phyloP scores from a whole-genome alignment of 2,113 vertebrate genomes.

The Sinocyclocheilus anshuiensis region DNA sequence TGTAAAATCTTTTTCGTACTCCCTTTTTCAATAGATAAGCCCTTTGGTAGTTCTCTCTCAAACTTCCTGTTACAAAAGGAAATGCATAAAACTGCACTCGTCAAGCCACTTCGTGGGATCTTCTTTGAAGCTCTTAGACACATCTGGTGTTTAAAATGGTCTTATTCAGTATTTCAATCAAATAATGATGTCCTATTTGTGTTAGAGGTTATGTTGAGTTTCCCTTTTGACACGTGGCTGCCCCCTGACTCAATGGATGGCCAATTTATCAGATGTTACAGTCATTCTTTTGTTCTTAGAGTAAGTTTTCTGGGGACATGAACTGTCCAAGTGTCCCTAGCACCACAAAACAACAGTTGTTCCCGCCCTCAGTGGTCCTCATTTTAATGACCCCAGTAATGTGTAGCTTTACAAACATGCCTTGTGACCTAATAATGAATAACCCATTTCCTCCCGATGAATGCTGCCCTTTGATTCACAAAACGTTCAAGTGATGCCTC shows the following conservation, averaged over 20 bases:
- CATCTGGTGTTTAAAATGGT: constrained; percentile 11
- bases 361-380: constrained; percentile 6
- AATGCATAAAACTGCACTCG: neutral
- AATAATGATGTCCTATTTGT: neutral
- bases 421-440: constrained; percentile 40
- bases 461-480: constrained; percentile 5
- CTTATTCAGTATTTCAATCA: neutral
- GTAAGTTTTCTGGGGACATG: constrained; percentile 27
- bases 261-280: constrained; percentile 10
- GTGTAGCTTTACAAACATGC: constrained; percentile 50
- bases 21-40: neutral
- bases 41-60: neutral
- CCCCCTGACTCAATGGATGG: constrained; percentile 4
- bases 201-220: constrained; percentile 23
- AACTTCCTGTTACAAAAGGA: neutral
- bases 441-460: constrained; percentile 13
- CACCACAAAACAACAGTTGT: constrained; percentile 53
- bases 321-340: constrained; percentile 21
- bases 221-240: neutral
- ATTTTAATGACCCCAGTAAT: constrained; percentile 33
- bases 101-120: neutral
- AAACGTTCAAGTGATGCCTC: neutral
- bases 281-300: constrained; percentile 45
- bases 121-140: neutral
- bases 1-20: neutral